A percentile compares a stretch with the other conserved stretches of the same genome.
These are phyloP conservation scores for Euleptes europaea DNA, from an alignment of 2,113 vertebrate genomes.

Conservation along the genomic window DNA sequence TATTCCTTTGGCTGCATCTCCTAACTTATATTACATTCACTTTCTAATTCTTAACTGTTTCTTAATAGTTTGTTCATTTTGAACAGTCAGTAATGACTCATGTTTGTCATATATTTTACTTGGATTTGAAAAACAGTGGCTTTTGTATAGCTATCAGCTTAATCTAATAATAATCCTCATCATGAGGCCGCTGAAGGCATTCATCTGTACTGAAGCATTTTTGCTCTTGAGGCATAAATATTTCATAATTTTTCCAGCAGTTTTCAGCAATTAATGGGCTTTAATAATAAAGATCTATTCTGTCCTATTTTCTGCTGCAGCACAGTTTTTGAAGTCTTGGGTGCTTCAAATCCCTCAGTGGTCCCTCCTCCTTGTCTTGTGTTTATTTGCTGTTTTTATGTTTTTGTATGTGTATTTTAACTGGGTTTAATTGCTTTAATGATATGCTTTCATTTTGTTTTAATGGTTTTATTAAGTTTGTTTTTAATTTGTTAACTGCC, in stretches of 20 bases:
- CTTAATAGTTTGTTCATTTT: neutral
- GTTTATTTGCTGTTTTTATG: too few species aligned
- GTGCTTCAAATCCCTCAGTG: neutral
- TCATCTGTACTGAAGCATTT: neutral
- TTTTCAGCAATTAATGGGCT: neutral
- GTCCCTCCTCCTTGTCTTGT: too few species aligned
- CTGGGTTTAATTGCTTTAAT: too few species aligned
- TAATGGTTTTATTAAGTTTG: too few species aligned
- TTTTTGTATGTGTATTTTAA: too few species aligned
- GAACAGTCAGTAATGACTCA: neutral
- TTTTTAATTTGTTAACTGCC: too few species aligned
- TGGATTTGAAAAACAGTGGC: neutral
- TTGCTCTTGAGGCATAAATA: neutral
- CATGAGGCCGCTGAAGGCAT: neutral
- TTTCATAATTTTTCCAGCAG: neutral
- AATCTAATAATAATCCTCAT: neutral
- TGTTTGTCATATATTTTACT: neutral
- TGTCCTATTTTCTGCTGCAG: neutral
- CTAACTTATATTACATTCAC: neutral
- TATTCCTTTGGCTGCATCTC: neutral
- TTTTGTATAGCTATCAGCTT: neutral
- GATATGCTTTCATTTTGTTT: too few species aligned
- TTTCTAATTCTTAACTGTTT: neutral
- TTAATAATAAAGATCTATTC: neutral
- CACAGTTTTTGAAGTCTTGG: neutral